These are phyloP conservation scores for Callospermophilus lateralis DNA, from an alignment of 2,113 vertebrate species.

Conservation along the genomic window DNA sequence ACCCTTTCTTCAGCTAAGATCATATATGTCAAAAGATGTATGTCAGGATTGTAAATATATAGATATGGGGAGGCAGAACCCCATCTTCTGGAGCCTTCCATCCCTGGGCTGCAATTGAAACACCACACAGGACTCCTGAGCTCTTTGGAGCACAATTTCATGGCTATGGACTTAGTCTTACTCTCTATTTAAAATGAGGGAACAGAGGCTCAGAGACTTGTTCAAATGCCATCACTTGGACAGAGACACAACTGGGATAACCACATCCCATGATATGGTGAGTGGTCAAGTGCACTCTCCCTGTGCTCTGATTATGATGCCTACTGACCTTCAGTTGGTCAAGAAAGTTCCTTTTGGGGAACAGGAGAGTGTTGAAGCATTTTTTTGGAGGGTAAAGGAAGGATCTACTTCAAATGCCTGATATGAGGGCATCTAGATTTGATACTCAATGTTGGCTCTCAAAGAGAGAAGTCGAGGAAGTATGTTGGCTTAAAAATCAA, in stretches of 20 bases:
- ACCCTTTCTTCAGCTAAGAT: neutral
- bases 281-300: accelerated
- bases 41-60: no score
- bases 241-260: neutral
- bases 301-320: neutral
- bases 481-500: neutral
- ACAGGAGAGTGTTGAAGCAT: neutral
- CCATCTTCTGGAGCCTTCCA: neutral
- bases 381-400: neutral
- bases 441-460: neutral
- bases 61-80: neutral
- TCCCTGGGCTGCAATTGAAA: neutral
- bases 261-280: accelerated
- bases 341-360: neutral
- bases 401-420: neutral
- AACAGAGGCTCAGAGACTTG: neutral
- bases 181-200: neutral
- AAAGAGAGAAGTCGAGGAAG: neutral
- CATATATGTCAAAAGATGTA: no score
- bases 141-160: neutral
- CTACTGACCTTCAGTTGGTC: neutral
- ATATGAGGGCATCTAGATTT: neutral
- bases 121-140: accelerated
- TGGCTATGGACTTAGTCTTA: neutral
- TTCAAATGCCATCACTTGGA: neutral